Evolutionary conservation across 2,113 vertebrate species (phyloP), one percentile per base, ranked within the genome.

Genomic region (Murina feae): DNA sequence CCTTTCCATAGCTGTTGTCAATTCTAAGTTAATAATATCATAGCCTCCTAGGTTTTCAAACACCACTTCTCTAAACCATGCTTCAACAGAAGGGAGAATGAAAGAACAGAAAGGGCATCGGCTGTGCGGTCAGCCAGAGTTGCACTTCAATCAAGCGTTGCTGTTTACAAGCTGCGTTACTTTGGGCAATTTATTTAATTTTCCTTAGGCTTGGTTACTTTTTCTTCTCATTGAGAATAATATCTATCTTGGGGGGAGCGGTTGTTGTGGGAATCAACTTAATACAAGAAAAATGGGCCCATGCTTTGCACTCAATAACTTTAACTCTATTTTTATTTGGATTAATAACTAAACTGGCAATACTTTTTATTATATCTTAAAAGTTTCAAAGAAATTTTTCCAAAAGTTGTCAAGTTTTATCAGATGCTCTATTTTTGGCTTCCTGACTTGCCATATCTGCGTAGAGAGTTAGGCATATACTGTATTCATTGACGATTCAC

Each of bases 151-250:
- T 78, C 47, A 80, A 79, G 42, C 7, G 86, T 20, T 86, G 83
- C 17, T 80, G 11, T 88, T 92, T 51, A 37, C 42, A 53, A 83
- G 23, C 28, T 79, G 12, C 44, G 60, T 94, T 74, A 93, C 65
- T 94, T 60, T 66, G n/a, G 44, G 69, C 7, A 79, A 86, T 90
- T 79, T 82, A 63, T 58, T 82, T 93, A 78, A 95, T 93, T 93
- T 96, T 88, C 68, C 81, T 78, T 69, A 94, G 90, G 51, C 42
- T 86, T 35, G 18, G 39, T 86, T 90, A 83, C 30, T 76, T 89
- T 86, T 81, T 91, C 89, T 95, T 86, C 35, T 96, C 91, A 80
- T 37, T 74, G 60, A 74, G 9, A 35, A 90, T 82, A 75, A 78
- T 85, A 74, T 76, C 65, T 79, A 16, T 71, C 35, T 95, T 53